Base-by-base conservation (phyloP, 2,797 vertebrate genomes). In the Enteromius trimaculatus region DNA sequence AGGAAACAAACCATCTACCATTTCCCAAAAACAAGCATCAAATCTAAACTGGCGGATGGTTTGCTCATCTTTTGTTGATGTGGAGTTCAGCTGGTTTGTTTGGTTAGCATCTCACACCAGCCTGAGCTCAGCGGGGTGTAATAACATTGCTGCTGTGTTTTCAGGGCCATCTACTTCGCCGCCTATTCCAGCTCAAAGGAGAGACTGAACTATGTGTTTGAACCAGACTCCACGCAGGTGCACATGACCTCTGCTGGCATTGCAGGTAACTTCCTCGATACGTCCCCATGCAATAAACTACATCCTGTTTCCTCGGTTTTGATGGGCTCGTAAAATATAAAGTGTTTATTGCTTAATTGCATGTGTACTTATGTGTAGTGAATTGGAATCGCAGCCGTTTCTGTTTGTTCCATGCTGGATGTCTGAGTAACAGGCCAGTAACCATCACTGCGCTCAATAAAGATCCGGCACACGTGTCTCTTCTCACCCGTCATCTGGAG, bases 161-260 rank as follows among this genome's bases (percentile, higher is more conserved):
- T 88, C 93, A 99, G 98, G 91, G 98, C 98, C 0, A 98, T 99
- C 92, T 99, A 99, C 91, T 99, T 99, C 93, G 98, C 97, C 77
- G 97, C 98, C 82, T 99, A 99, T 90, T 99, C 98, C 66, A 96
- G 95, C 87, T 95, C 96, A 90, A 99, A 99, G 90, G 97, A 99
- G 92, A 96, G 94, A 87, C 90, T 99, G 92, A 99, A 98, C 93
- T 93, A 65, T 77, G 89, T 99, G 88, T 95, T 98, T 91, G 95
- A 95, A 90, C 96, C 97, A 71, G 97, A 99, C 91, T 98, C 98
- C 84, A 97, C 96, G 86, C 96, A 95, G 90, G 97, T 99, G 90
- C 97, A 99, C 94, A 97, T 99, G 97, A 91, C 96, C 90, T 99
- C 98, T 51, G 98, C 98, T 86, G 97, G 96, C 86, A 91, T 97